Evolutionary conservation across 64 coral and sea anemone species (phyloP).

Genomic region (Montipora foliosa): DNA sequence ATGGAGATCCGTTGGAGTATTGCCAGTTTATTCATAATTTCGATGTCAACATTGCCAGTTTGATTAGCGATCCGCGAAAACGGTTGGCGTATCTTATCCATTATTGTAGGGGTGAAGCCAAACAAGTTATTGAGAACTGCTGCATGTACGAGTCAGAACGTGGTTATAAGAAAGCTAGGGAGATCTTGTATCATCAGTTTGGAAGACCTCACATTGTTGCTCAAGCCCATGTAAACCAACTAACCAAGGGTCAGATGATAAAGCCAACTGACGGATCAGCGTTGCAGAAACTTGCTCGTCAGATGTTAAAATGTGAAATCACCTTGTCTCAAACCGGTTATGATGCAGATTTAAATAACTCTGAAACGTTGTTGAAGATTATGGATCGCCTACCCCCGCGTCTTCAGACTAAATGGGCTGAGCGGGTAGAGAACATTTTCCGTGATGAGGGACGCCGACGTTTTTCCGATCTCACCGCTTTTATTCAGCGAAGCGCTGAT

Average conservation of each 20-base stretch:
- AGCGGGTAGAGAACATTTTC: not conserved
- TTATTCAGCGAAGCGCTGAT: too few relatives aligned
- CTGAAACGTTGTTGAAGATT: not conserved
- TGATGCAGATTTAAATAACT: not conserved
- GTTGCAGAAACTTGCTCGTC: not conserved
- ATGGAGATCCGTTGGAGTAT: constrained; percentile 36
- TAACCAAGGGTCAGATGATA: constrained; percentile 5
- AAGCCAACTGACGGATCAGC: not conserved
- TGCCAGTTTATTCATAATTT: constrained; percentile 45
- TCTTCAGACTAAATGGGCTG: not conserved
- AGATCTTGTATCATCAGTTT: constrained; percentile 21
- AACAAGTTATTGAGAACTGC: constrained; percentile 19
- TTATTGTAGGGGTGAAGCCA: constrained; percentile 23
- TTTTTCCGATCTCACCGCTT: too few relatives aligned
- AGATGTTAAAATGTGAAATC: not conserved
- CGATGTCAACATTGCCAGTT: constrained; percentile 19
- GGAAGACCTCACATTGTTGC: constrained; percentile 30
- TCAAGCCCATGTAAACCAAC: not conserved
- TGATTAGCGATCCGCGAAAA: not conserved
- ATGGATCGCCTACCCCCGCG: not conserved
- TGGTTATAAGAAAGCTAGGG: not conserved
- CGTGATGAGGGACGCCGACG: too few relatives aligned
- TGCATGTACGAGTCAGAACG: not conserved
- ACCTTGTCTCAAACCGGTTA: not conserved
- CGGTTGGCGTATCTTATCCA: constrained; percentile 31